Evolutionary conservation across 1,140 invertebrate species (phyloP).

Genomic region (Paracyclopina nana): DNA sequence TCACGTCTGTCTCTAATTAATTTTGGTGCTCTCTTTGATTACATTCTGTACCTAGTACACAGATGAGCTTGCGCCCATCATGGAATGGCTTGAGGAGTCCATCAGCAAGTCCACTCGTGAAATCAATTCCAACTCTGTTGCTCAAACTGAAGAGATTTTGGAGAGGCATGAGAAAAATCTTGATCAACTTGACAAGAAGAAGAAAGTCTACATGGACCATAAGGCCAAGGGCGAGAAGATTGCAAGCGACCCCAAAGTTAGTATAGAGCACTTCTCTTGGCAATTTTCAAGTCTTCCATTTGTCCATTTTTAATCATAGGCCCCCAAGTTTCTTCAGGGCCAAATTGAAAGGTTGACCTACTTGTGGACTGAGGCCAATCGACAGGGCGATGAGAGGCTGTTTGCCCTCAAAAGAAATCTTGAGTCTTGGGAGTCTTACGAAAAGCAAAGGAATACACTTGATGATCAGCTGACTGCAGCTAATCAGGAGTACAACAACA

Average conservation of each 20-base stretch:
- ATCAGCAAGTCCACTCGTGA: neutral
- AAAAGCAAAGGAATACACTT: slow-evolving; percentile 1
- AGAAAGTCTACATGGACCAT: slow-evolving; percentile 4
- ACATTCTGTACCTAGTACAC: too few species aligned
- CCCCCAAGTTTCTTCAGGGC: slow-evolving; percentile 3
- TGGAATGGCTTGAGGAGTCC: slow-evolving; percentile 14
- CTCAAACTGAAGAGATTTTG: slow-evolving; percentile 10
- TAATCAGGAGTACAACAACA: slow-evolving; percentile 6
- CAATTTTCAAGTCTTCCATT: too few species aligned
- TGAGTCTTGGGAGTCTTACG: slow-evolving; percentile 12
- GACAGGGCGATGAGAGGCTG: neutral
- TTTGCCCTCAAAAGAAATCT: slow-evolving; percentile 7
- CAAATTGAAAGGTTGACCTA: slow-evolving; percentile 1
- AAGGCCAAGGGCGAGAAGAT: slow-evolving; percentile 7
- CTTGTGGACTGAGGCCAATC: neutral
- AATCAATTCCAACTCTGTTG: slow-evolving; percentile 11
- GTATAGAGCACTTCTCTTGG: too few species aligned
- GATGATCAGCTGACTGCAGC: slow-evolving; percentile 4
- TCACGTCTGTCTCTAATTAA: too few species aligned
- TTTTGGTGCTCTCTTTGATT: too few species aligned
- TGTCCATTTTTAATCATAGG: too few species aligned
- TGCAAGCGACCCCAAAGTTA: slow-evolving; percentile 4
- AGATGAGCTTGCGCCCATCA: slow-evolving; percentile 10
- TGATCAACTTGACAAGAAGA: slow-evolving; percentile 15
- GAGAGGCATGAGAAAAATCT: slow-evolving; percentile 15